Conservation (phyloP, 2,888 invertebrate species). For the Hirudinaria manillensis region DNA sequence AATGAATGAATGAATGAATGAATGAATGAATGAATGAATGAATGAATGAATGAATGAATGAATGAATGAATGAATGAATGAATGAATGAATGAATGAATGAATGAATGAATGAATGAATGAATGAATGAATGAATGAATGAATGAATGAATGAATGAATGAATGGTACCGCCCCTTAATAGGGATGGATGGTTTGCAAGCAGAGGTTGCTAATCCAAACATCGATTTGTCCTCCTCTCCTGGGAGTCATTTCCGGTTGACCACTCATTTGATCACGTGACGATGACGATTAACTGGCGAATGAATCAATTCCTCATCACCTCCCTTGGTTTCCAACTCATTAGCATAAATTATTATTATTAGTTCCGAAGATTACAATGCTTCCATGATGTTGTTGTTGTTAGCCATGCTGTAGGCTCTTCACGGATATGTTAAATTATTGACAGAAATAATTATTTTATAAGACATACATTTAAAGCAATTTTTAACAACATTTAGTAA, state of each 20-base stretch:
- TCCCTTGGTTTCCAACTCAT: no score
- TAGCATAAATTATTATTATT: no score
- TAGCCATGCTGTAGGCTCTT: no score
- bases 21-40: not conserved
- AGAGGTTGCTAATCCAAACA: not conserved
- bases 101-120: not conserved
- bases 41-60: not conserved
- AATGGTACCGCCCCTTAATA: no score
- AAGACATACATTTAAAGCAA: no score
- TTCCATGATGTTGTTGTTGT: no score
- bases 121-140: no score
- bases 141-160: no score
- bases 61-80: conserved; percentile 3
- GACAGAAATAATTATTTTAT: no score
- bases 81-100: not conserved
- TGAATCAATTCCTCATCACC: conserved; percentile 5
- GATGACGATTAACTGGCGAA: not conserved
- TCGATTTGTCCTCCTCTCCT: not conserved
- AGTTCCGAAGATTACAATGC: no score
- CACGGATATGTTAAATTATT: no score
- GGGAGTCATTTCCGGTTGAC: conserved; percentile 8
- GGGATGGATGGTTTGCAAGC: not conserved
- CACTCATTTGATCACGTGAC: conserved; percentile 12
- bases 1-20: not conserved
- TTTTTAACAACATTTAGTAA: no score